Base-by-base conservation (phyloP, 2,888 invertebrate species). In the Agrochola lota region DNA sequence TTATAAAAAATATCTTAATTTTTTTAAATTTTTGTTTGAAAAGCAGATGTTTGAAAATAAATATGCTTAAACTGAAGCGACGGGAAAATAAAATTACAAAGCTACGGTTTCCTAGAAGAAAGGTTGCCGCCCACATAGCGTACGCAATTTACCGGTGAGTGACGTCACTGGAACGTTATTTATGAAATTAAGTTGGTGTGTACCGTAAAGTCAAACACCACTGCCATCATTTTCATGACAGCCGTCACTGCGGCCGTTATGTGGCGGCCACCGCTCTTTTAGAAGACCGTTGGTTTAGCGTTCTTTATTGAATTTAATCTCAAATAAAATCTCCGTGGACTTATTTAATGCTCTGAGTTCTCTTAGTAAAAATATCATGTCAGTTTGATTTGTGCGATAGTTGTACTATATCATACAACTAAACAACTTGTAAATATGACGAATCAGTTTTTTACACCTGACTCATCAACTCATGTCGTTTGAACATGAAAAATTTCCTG, bases 21-120 rank as follows among this genome's bases (percentile, higher is more conserved):
- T 6, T 35, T n/a, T 17, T 49, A 4, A 11, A 9, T 1, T 59
- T 35, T 6, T 57, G 63, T 15, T n/a, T 49, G 52, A 49, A 46
- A 71, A 71, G 55, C 62, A 72, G 67, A 69, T 60, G n/a, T 55
- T 55, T 1, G 1, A 55, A 66, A 64, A 49, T 15, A 46, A 46
- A 49, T 55, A 59, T n/a, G 20, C 60, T 49, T 20, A n/a, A 57
- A 46, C 23, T 15, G 26, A 43, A 72, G 71, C 26, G 46, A 40
- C 26, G n/a, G 12, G 9, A 40, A 66, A 68, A 60, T 49, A n/a
- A 40, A 62, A 49, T 15, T 0, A 0, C 4, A n/a, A 35, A 40
- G 3, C 7, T 26, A 20, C 4, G 20, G 20, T 20, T 49, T 26
- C 1, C 12, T 67, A 20, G 2, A 20, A 23, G 7, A 46, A 8